Base-by-base conservation (phyloP, 2,888 invertebrate species). In the Amiota communis region DNA sequence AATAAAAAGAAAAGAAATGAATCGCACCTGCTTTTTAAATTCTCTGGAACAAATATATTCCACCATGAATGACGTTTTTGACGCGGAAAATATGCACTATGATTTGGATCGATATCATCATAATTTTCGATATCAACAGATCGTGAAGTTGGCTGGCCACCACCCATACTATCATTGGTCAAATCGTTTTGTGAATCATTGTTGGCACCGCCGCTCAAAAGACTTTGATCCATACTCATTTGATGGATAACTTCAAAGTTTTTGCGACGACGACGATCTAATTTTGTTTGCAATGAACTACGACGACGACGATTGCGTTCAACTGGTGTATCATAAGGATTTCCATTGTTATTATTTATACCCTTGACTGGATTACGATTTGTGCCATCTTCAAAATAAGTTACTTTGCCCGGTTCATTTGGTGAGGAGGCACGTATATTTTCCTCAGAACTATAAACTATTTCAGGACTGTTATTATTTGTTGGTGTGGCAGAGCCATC, bases 61-160 rank as follows among this genome's bases (percentile, higher is more conserved):
- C 96, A 96, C 96, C 96, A 96, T 56, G 95, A 96, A 56, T 94
- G 93, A 76, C 95, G 91, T 88, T 95, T 95, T 88, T 95, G 90
- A 79, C 89, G 90, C 61, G 90, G 91, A 79, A 83, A 88, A 70
- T 86, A 87, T 65, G 82, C 86, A 46, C 74, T 74, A 75, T 86
- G 85, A 80, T 81, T 81, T 68, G 86, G 81, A 82, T 87, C 87
- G 65, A 85, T 72, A 72, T 87, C 81, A 61, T 80, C 83, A 57
- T 82, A 78, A 59, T 67, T 68, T 73, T 77, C 80, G 56, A 81
- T 80, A 80, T 80, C 81, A 80, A 81, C 80, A 72, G 80, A 76
- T 12, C 76, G 84, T 78, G 77, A 77, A 76, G 75, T 83, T 59
- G 72, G 80, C 75, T 83, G 61, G 71, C 80, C 77, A 74, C 77